Evolutionary conservation across 35 echinoderm and acorn worm genomes (phyloP).

Genomic region (Hemicentrotus pulcherrimus): DNA sequence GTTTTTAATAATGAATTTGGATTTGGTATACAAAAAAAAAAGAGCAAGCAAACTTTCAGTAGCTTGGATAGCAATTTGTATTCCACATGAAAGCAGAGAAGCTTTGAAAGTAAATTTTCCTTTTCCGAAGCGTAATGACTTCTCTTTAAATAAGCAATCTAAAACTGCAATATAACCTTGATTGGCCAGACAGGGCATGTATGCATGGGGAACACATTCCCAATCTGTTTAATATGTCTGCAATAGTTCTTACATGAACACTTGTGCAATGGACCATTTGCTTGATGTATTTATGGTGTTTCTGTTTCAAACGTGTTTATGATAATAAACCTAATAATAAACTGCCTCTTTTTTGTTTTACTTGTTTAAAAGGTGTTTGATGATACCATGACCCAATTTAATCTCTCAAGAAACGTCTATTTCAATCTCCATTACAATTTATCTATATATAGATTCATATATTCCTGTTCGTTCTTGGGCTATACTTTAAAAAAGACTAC

Average conservation of each 20-base stretch:
- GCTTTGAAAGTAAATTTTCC: not conserved
- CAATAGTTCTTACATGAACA: not conserved
- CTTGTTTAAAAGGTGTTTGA: too few relatives aligned
- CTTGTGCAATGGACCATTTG: not conserved
- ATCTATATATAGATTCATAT: too few relatives aligned
- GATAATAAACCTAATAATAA: not conserved
- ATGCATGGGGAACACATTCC: not conserved
- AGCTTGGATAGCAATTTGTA: too few relatives aligned
- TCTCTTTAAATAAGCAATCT: conserved; percentile 5
- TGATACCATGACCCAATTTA: too few relatives aligned
- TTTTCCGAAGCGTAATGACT: not conserved
- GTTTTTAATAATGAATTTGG: too few relatives aligned
- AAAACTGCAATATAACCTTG: not conserved
- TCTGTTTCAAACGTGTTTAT: not conserved
- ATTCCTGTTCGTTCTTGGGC: too few relatives aligned
- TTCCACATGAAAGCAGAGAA: too few relatives aligned
- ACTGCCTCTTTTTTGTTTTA: not conserved
- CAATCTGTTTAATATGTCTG: not conserved
- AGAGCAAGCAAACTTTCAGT: too few relatives aligned
- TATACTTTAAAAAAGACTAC: too few relatives aligned
- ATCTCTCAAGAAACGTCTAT: too few relatives aligned
- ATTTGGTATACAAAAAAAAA: too few relatives aligned
- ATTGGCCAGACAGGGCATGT: not conserved
- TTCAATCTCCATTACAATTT: too few relatives aligned
- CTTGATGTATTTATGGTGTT: not conserved